A percentile compares a stretch with the other conserved stretches of the same genome.
Evolutionary conservation across 2,113 vertebrate species (phyloP).

Genomic region (Poecilia latipinna): DNA sequence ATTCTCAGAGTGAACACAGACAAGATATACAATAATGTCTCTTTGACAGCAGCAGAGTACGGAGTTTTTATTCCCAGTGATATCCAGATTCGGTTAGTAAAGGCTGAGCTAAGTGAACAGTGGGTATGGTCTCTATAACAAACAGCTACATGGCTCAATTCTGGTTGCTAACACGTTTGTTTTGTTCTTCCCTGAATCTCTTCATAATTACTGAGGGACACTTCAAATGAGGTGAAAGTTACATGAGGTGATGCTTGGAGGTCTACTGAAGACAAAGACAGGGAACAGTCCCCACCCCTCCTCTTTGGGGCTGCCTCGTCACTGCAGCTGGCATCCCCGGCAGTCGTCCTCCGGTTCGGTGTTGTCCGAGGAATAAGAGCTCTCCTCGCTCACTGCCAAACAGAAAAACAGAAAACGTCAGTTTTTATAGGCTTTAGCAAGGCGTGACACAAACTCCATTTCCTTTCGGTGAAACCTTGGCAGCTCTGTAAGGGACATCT

Average conservation of each 20-base stretch:
- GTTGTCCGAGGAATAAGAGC: constrained; percentile 77
- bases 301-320: constrained; percentile 1
- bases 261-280: constrained; percentile 24
- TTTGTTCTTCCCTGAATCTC: constrained; percentile 21
- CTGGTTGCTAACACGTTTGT: not conserved
- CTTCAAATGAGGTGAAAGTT: constrained; percentile 55
- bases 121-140: constrained; percentile 23
- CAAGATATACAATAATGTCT: not conserved
- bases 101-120: constrained; percentile 20
- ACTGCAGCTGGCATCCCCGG: constrained; percentile 76
- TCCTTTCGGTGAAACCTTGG: too few species aligned
- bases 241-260: constrained; percentile 49
- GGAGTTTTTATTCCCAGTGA: constrained; percentile 4
- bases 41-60: not conserved
- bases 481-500: too few species aligned
- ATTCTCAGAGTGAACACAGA: not conserved
- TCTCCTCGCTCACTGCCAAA: constrained; percentile 77
- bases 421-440: not conserved
- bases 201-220: constrained; percentile 14
- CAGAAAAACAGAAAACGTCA: constrained; percentile 26
- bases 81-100: not conserved
- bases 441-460: not conserved
- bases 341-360: constrained; percentile 78
- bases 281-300: constrained; percentile 2
- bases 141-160: constrained; percentile 10